Percentiles rank a stretch among this genome's conserved stretches.
phyloP scores from a whole-genome alignment of 2,888 invertebrate species.

The Amiota communis region DNA sequence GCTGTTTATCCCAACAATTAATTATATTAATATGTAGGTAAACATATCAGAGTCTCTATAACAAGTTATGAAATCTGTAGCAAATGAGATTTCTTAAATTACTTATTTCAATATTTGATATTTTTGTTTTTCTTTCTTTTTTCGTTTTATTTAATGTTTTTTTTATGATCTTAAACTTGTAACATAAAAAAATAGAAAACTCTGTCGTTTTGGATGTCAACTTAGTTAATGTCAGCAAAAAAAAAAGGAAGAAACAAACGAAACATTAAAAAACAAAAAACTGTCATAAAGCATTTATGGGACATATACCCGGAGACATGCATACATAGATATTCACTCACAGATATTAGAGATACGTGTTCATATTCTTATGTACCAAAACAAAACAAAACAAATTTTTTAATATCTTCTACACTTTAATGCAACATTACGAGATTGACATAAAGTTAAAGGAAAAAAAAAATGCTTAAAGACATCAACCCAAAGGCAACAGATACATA shows the following conservation, averaged over 20 bases:
- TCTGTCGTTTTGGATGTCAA: conserved; percentile 55
- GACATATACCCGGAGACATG: conserved; percentile 10
- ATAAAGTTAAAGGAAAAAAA: too few relatives aligned
- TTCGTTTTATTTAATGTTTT: too few relatives aligned
- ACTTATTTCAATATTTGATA: too few relatives aligned
- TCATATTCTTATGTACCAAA: not conserved
- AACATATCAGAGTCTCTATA: too few relatives aligned
- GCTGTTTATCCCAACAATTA: too few relatives aligned
- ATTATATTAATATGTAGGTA: too few relatives aligned
- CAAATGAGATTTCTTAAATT: too few relatives aligned
- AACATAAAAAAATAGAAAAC: conserved; percentile 44
- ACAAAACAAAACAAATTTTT: not conserved
- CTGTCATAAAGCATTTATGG: conserved; percentile 59
- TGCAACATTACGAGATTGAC: too few relatives aligned
- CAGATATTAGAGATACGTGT: not conserved
- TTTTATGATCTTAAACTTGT: not conserved
- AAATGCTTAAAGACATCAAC: too few relatives aligned
- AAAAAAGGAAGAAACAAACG: conserved; percentile 38
- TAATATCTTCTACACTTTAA: too few relatives aligned
- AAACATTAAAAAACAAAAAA: conserved; percentile 41
- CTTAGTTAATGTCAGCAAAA: conserved; percentile 17
- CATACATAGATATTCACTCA: not conserved
- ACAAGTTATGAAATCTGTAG: too few relatives aligned
- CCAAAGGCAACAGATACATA: not conserved
- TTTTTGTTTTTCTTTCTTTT: too few relatives aligned